Percentiles rank a stretch among this genome's conserved stretches.
Conservation (phyloP, 2,888 invertebrate genomes). For the Ryuthela nishihirai region DNA sequence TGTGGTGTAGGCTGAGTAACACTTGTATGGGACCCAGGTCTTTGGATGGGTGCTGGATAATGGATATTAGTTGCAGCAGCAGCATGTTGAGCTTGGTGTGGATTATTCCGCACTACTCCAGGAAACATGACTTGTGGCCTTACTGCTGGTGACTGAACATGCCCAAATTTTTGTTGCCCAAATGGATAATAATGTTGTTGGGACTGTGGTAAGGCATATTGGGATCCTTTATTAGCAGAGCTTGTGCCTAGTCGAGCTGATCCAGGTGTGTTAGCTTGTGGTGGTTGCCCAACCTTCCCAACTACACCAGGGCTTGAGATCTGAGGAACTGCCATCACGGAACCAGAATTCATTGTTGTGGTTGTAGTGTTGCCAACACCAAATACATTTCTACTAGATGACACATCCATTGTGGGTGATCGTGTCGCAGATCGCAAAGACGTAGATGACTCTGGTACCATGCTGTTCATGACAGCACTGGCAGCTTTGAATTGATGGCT, state of each 20-base stretch:
- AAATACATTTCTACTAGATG: constrained; percentile 23
- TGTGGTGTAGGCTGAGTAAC: background rate
- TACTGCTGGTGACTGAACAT: constrained; percentile 17
- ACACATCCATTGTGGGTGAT: constrained; percentile 32
- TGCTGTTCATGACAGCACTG: constrained; percentile 30
- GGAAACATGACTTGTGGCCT: constrained; percentile 30
- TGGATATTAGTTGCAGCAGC: constrained; percentile 31
- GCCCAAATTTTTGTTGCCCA: constrained; percentile 25
- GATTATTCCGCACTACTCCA: constrained; percentile 21
- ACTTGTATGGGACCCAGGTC: constrained; percentile 22
- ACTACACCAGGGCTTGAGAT: constrained; percentile 11
- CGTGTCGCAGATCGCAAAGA: constrained; percentile 20
- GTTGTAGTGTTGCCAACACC: constrained; percentile 23
- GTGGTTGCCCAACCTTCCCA: constrained; percentile 20
- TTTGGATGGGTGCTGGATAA: constrained; percentile 40
- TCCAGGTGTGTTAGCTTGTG: constrained; percentile 6
- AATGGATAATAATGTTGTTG: constrained; percentile 34
- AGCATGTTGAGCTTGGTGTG: constrained; percentile 25
- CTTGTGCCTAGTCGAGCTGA: constrained; percentile 8
- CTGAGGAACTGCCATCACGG: constrained; percentile 22
- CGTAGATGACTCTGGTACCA: constrained; percentile 20
- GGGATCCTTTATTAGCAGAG: constrained; percentile 13
- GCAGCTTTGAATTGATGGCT: constrained; percentile 33
- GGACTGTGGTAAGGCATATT: constrained; percentile 24
- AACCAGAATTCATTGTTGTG: constrained; percentile 18